Conservation (phyloP, 2,113 vertebrate genomes). For the Diglossa brunneiventris region DNA sequence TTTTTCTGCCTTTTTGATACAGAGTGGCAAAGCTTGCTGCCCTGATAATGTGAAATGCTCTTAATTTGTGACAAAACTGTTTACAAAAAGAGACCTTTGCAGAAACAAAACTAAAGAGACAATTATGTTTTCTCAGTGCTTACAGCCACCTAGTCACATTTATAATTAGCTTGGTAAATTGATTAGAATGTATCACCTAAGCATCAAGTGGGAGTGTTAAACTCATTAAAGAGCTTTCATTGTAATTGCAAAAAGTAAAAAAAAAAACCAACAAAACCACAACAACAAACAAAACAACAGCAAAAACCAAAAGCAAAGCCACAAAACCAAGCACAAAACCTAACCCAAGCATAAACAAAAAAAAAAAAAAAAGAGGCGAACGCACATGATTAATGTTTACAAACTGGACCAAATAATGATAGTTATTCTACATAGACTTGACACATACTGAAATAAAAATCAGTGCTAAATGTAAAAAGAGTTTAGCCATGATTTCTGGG, state of each 20-base stretch:
- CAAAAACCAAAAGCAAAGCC: neutral
- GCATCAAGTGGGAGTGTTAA: neutral
- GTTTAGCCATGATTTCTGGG: neutral
- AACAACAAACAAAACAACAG: neutral
- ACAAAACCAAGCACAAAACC: neutral
- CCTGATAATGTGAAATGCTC: neutral
- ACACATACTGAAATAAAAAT: neutral
- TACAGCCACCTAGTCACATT: neutral
- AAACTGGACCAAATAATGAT: neutral
- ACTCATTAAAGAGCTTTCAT: conserved; percentile 2
- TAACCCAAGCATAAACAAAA: neutral
- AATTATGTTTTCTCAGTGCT: neutral
- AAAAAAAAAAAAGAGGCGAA: neutral
- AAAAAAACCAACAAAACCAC: neutral
- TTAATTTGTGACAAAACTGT: neutral
- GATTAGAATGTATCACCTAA: neutral
- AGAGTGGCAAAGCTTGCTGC: neutral
- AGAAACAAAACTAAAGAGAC: neutral
- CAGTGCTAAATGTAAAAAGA: neutral
- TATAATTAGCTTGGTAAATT: neutral
- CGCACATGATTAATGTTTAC: neutral
- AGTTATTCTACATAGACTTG: neutral
- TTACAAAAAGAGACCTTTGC: neutral
- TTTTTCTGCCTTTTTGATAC: neutral
- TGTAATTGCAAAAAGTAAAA: neutral